These are phyloP conservation scores for Cettia cetti DNA, from an alignment of 2,113 vertebrate species.

Conservation along the genomic window DNA sequence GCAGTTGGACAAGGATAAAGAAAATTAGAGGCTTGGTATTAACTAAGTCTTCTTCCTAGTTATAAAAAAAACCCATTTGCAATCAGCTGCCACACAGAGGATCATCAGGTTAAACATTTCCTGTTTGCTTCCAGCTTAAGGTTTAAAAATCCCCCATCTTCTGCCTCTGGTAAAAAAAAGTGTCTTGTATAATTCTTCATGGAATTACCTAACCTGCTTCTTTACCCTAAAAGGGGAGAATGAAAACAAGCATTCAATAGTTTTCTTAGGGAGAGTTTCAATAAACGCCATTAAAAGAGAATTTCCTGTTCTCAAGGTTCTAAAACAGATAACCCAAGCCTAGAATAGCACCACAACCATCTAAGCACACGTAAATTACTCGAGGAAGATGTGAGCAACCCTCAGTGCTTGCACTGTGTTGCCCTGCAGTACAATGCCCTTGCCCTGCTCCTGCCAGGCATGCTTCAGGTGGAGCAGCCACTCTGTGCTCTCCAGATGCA, in stretches of 20 bases:
- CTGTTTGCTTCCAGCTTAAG: not conserved
- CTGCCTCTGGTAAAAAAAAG: not conserved
- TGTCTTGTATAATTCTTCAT: not conserved
- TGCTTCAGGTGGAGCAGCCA: not conserved
- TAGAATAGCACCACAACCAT: rapidly evolving
- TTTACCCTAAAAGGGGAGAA: not conserved
- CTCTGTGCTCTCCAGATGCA: not conserved
- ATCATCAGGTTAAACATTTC: not conserved
- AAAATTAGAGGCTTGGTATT: not conserved
- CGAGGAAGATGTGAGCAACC: not conserved
- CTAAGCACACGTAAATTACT: not conserved
- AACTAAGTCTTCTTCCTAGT: not conserved
- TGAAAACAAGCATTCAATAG: not conserved
- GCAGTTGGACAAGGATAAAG: not conserved
- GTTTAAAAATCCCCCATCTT: not conserved
- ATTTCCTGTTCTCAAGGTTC: not conserved
- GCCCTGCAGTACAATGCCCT: rapidly evolving
- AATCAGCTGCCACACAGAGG: not conserved
- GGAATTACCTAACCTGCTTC: not conserved
- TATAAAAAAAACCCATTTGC: not conserved
- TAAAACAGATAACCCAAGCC: not conserved
- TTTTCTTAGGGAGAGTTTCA: not conserved
- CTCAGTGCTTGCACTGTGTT: rapidly evolving
- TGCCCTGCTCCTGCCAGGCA: rapidly evolving
- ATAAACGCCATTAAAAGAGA: not conserved